Conservation (phyloP, 2,888 invertebrate species). For the Dexiosoma caninum region DNA sequence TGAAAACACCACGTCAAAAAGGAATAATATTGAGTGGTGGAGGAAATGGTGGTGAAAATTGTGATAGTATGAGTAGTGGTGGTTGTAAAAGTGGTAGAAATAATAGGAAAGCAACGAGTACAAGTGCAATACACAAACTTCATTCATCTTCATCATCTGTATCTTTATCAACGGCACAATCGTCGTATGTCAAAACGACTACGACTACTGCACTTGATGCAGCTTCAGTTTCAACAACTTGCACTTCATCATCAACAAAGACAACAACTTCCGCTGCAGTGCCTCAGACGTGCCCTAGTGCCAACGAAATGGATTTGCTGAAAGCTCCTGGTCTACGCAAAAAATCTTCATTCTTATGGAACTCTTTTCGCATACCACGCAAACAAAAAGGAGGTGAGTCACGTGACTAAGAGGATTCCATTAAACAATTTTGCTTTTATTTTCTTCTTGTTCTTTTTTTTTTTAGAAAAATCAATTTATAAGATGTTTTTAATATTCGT, state of each 20-base stretch:
- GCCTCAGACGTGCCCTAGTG: slow-evolving; percentile 60
- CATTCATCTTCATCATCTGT: slow-evolving; percentile 53
- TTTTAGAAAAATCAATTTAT: slow-evolving; percentile 61
- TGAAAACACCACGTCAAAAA: slow-evolving; percentile 64
- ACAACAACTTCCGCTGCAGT: slow-evolving; percentile 59
- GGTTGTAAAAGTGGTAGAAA: slow-evolving; percentile 46
- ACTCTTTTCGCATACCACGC: slow-evolving; percentile 77
- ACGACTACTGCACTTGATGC: slow-evolving; percentile 54
- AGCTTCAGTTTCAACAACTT: slow-evolving; percentile 59
- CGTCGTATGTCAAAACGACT: slow-evolving; percentile 50
- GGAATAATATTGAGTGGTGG: slow-evolving; percentile 60
- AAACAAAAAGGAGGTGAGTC: slow-evolving; percentile 72
- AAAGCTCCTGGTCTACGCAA: slow-evolving; percentile 69
- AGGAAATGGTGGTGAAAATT: slow-evolving; percentile 38
- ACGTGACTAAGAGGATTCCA: slow-evolving; percentile 48
- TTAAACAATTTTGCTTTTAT: background rate
- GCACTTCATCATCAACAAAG: slow-evolving; percentile 48
- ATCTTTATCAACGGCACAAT: slow-evolving; percentile 40
- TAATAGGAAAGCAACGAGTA: slow-evolving; percentile 51
- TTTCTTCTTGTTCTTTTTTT: background rate
- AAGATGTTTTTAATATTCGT: slow-evolving; percentile 2
- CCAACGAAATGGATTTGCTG: slow-evolving; percentile 75
- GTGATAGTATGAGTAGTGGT: slow-evolving; percentile 39
- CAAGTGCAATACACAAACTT: slow-evolving; percentile 59
- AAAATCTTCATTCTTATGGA: slow-evolving; percentile 76